A percentile compares a stretch with the other conserved stretches of the same genome.
These are phyloP conservation scores for Platyrinchus mystaceus DNA, from an alignment of 2,797 vertebrate genomes.

Conservation along the genomic window DNA sequence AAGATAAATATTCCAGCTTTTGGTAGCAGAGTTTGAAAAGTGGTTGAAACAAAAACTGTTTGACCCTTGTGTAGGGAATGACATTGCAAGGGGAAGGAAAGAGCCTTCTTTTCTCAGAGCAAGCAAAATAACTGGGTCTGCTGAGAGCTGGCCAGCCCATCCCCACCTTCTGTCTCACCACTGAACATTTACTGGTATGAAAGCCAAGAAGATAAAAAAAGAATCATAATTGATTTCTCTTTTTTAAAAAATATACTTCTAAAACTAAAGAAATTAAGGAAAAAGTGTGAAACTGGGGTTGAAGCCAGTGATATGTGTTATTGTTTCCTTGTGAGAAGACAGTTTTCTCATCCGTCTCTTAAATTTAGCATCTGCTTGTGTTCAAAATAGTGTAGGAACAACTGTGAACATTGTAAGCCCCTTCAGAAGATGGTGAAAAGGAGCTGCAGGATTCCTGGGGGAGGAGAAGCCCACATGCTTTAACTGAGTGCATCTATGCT, in stretches of 20 bases:
- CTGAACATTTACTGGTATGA: not conserved
- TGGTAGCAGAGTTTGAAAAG: not conserved
- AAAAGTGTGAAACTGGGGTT: not conserved
- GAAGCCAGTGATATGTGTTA: not conserved
- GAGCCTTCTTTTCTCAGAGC: not conserved
- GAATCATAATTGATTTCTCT: not conserved
- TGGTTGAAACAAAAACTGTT: not conserved
- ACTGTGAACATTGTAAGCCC: not conserved
- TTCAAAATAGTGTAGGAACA: slow-evolving; percentile 2
- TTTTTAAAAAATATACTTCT: not conserved
- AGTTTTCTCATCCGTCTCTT: not conserved
- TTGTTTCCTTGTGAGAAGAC: not conserved
- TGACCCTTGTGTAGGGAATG: not conserved
- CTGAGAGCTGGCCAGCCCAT: not conserved
- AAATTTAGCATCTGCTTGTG: slow-evolving; percentile 24
- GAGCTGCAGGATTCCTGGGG: not conserved
- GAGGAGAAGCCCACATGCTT: not conserved
- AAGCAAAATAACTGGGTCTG: not conserved
- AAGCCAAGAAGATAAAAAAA: slow-evolving; percentile 33
- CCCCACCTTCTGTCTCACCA: not conserved
- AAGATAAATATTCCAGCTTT: not conserved
- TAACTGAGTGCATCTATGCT: not conserved
- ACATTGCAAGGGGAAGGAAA: not conserved
- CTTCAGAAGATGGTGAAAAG: not conserved
- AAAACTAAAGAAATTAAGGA: slow-evolving; percentile 2